Evolutionary conservation across 2,113 vertebrate species (phyloP), one percentile per base, ranked within the genome.

Genomic region (Catharus bicknelli): DNA sequence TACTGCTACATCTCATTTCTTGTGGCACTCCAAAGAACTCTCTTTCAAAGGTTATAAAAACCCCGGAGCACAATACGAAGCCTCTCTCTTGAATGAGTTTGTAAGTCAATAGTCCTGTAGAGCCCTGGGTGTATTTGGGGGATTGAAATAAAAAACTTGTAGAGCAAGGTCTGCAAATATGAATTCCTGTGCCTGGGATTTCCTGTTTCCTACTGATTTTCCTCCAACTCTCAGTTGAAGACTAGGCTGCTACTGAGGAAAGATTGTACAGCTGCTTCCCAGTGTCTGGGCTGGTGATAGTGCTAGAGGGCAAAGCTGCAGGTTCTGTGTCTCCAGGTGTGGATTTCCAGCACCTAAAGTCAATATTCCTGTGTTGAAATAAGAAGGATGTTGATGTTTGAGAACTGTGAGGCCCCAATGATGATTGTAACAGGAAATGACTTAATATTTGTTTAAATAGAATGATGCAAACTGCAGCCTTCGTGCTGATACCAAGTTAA

Each of bases 381-480:
- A 73, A 62, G 75, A 54, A 50, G 27, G n/a, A 57, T 50, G 57
- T 42, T 3, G 2, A 19, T 72, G 34, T 16, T 23, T 75, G 58
- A 73, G 68, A 88, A 76, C 77, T 12, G 1, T 5, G 62, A 85
- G 58, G 59, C 47, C 62, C 29, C 51, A 54, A 13, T 23, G 53
- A 47, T 87, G 75, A 80, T 9, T 89, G 42, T 45, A 87, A 80
- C 67, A 94, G 81, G 91, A 95, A 94, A 80, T 63, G 36, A 23
- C 55, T 77, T 69, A 30, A 34, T 42, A 32, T 29, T 68, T 83
- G 55, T 77, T 86, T 59, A 30, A 90, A 61, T 4, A n/a, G 59
- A 43, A 25, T 23, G 10, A 30, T 55, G 73, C 48, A 32, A 68
- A 53, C 32, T 63, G 48, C 58, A 83, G 43, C 43, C 1, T 6